These are phyloP conservation scores for Xylota sylvarum DNA, from an alignment of 2,888 invertebrate species.

Conservation along the genomic window DNA sequence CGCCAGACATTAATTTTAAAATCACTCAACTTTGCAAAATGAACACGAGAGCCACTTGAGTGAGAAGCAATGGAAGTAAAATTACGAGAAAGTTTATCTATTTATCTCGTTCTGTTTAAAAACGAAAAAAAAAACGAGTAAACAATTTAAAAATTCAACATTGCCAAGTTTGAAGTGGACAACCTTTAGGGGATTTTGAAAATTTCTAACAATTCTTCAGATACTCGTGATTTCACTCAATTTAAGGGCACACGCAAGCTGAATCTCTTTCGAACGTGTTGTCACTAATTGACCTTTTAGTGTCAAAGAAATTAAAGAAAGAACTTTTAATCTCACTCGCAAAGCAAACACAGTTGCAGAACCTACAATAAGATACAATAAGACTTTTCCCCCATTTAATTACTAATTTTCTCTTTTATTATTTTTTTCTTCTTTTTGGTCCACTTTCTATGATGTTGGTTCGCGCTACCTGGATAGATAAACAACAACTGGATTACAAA, in stretches of 20 bases:
- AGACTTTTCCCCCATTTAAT: constrained; percentile 58
- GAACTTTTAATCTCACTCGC: constrained; percentile 26
- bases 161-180: constrained; percentile 6
- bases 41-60: constrained; percentile 55
- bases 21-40: constrained; percentile 72
- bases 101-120: constrained; percentile 33
- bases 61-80: constrained; percentile 44
- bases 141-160: background rate
- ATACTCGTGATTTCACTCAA: constrained; percentile 11
- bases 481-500: constrained; percentile 56
- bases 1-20: constrained; percentile 64
- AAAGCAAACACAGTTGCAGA: constrained; percentile 30
- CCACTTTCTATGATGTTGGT: constrained; percentile 66
- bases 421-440: constrained; percentile 42
- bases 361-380: constrained; percentile 2
- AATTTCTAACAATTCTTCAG: background rate
- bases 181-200: background rate
- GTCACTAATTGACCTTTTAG: constrained; percentile 49
- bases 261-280: background rate
- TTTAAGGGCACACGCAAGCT: constrained; percentile 19
- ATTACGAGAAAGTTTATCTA: constrained; percentile 52
- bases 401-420: constrained; percentile 68
- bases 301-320: constrained; percentile 26
- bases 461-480: constrained; percentile 37
- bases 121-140: background rate